A percentile compares a stretch with the other conserved stretches of the same genome.
Conservation (phyloP, 2,888 invertebrate species). For the Hemithea aestivaria region DNA sequence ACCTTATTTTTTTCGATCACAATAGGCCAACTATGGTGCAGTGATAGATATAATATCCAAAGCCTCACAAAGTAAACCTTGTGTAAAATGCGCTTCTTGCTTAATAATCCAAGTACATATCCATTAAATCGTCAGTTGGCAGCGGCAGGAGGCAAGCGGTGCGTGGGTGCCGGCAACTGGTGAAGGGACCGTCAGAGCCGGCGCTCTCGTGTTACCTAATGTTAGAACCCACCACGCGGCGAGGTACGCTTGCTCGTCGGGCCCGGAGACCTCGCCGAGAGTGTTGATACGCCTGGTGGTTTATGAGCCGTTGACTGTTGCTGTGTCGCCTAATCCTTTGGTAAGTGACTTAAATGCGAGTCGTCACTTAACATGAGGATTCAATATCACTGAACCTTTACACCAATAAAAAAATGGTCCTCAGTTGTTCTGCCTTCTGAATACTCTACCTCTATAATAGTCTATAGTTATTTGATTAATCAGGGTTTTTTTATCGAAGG, state of each 20-base stretch:
- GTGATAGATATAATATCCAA: too few relatives aligned
- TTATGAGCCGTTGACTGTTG: conserved; percentile 82
- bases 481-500: too few relatives aligned
- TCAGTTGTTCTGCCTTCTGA: too few relatives aligned
- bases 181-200: conserved; percentile 58
- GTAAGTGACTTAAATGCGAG: conserved; percentile 70
- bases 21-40: too few relatives aligned
- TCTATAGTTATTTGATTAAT: too few relatives aligned
- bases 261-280: conserved; percentile 81
- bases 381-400: too few relatives aligned
- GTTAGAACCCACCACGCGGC: conserved; percentile 82
- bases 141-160: conserved; percentile 63
- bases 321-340: conserved; percentile 82
- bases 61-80: too few relatives aligned
- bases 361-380: too few relatives aligned
- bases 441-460: too few relatives aligned
- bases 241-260: conserved; percentile 85
- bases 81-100: conserved; percentile 4
- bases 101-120: conserved; percentile 6
- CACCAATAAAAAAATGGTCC: too few relatives aligned
- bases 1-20: too few relatives aligned
- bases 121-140: conserved; percentile 54
- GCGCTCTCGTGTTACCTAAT: conserved; percentile 71
- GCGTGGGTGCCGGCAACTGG: conserved; percentile 53
- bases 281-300: conserved; percentile 82